Percentiles rank a stretch among this genome's conserved stretches.
Evolutionary conservation across 2,888 invertebrate genomes (phyloP).

Genomic region (Tribolium freemani): DNA sequence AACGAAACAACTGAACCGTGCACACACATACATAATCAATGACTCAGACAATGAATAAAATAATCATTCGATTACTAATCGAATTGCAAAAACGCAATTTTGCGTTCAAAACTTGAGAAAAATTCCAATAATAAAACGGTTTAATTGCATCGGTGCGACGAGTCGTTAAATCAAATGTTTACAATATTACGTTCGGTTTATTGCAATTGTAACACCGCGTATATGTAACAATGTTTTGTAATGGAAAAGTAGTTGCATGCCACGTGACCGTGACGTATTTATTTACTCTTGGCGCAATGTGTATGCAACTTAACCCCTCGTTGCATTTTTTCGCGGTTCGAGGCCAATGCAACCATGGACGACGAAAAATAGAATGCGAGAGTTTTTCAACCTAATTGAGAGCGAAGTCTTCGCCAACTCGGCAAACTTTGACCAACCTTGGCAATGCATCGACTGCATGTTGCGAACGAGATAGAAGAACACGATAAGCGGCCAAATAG

Average conservation of each 20-base stretch:
- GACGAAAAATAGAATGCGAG: neutral
- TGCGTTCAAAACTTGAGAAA: neutral
- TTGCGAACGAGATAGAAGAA: slow-evolving; percentile 2
- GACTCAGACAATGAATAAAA: slow-evolving; percentile 9
- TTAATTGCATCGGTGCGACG: slow-evolving; percentile 25
- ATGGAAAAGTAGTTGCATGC: slow-evolving; percentile 19
- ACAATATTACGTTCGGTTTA: slow-evolving; percentile 28
- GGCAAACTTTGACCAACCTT: slow-evolving; percentile 15
- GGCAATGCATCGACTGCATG: slow-evolving; percentile 10
- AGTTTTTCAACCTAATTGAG: slow-evolving; percentile 4
- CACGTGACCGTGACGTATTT: slow-evolving; percentile 27
- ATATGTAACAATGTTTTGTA: slow-evolving; percentile 6
- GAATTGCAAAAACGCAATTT: neutral
- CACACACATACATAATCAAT: slow-evolving; percentile 6
- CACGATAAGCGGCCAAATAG: slow-evolving; percentile 13
- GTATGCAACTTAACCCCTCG: neutral
- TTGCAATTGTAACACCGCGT: slow-evolving; percentile 13
- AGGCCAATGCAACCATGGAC: slow-evolving; percentile 35
- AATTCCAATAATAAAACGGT: slow-evolving; percentile 21
- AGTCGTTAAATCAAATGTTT: slow-evolving; percentile 31
- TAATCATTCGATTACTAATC: slow-evolving; percentile 5
- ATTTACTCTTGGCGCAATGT: slow-evolving; percentile 11
- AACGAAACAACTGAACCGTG: slow-evolving; percentile 4
- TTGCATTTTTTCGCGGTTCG: slow-evolving; percentile 16
- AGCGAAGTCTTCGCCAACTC: slow-evolving; percentile 4